A percentile compares a stretch with the other conserved stretches of the same genome.
Evolutionary conservation across 2,888 invertebrate genomes (phyloP).

Genomic region (Leptopilina myrica): DNA sequence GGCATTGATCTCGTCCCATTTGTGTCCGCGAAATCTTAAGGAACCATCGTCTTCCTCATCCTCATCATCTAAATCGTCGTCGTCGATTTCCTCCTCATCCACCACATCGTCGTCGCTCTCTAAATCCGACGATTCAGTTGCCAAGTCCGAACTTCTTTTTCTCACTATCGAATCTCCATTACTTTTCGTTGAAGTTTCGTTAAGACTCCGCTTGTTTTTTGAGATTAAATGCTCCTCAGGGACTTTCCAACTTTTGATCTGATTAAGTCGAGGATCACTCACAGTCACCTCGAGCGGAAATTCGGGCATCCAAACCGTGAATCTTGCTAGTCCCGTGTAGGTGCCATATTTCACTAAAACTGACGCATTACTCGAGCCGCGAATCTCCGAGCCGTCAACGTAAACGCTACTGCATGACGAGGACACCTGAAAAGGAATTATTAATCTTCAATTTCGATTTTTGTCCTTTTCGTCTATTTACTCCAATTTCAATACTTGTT

Average conservation of each 20-base stretch:
- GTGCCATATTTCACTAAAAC: slow-evolving; percentile 95
- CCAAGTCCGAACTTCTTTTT: slow-evolving; percentile 46
- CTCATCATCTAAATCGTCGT: slow-evolving; percentile 61
- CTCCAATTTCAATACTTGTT: neutral
- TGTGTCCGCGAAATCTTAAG: slow-evolving; percentile 66
- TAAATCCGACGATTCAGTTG: slow-evolving; percentile 55
- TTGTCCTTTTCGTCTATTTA: too few species aligned
- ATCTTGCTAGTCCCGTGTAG: slow-evolving; percentile 90
- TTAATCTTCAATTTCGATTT: neutral
- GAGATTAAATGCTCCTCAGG: slow-evolving; percentile 81
- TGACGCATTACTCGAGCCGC: slow-evolving; percentile 96
- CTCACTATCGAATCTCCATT: slow-evolving; percentile 42
- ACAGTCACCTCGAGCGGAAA: slow-evolving; percentile 94
- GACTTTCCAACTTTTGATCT: slow-evolving; percentile 96
- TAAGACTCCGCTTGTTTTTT: slow-evolving; percentile 72
- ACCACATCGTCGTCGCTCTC: slow-evolving; percentile 67
- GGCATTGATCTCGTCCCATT: slow-evolving; percentile 71
- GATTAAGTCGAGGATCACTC: slow-evolving; percentile 91
- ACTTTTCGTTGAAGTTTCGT: slow-evolving; percentile 52
- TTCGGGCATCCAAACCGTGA: slow-evolving; percentile 98
- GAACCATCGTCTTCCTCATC: slow-evolving; percentile 62
- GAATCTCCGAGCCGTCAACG: slow-evolving; percentile 95
- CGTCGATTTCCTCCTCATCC: slow-evolving; percentile 56
- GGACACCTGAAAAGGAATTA: slow-evolving; percentile 84
- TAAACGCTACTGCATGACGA: slow-evolving; percentile 97